Percentiles rank a stretch among this genome's conserved stretches.
These are phyloP conservation scores for Karalla daura DNA, from an alignment of 2,797 vertebrate species.

Conservation along the genomic window DNA sequence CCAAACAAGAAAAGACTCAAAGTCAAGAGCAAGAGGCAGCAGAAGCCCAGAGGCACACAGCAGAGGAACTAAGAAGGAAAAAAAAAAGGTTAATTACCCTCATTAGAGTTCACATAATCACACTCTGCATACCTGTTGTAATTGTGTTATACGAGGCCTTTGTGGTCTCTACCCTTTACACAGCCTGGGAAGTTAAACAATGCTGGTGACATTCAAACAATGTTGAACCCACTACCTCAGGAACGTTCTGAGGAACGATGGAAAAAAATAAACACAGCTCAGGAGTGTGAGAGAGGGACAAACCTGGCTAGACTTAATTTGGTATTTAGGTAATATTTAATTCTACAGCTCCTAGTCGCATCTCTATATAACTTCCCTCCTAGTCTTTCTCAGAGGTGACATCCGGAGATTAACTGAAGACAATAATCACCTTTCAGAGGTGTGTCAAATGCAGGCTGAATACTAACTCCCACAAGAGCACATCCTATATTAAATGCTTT, in stretches of 20 bases:
- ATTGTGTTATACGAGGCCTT: constrained; percentile 41
- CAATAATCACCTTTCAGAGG: no score
- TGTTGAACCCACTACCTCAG: background rate
- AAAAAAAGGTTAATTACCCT: constrained; percentile 70
- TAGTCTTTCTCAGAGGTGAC: background rate
- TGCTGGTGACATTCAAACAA: constrained; percentile 8
- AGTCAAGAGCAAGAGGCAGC: constrained; percentile 56
- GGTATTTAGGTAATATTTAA: constrained; percentile 2
- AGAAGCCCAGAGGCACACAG: constrained; percentile 51
- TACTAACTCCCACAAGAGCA: background rate
- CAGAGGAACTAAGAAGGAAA: constrained; percentile 47
- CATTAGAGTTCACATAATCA: constrained; percentile 61
- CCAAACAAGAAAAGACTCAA: constrained; percentile 26
- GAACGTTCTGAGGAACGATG: background rate
- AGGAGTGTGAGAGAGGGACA: background rate
- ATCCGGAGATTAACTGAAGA: constrained; percentile 4
- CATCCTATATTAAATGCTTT: background rate
- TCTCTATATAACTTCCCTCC: background rate
- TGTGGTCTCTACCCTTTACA: background rate
- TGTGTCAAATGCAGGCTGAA: background rate
- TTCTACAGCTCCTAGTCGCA: constrained; percentile 7
- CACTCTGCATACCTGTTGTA: constrained; percentile 48
- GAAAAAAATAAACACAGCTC: background rate
- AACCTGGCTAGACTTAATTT: background rate
- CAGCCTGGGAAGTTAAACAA: constrained; percentile 11